A percentile compares a stretch with the other conserved stretches of the same genome.
phyloP scores from a whole-genome alignment of 2,113 vertebrate genomes.

The Pelecanus crispus region DNA sequence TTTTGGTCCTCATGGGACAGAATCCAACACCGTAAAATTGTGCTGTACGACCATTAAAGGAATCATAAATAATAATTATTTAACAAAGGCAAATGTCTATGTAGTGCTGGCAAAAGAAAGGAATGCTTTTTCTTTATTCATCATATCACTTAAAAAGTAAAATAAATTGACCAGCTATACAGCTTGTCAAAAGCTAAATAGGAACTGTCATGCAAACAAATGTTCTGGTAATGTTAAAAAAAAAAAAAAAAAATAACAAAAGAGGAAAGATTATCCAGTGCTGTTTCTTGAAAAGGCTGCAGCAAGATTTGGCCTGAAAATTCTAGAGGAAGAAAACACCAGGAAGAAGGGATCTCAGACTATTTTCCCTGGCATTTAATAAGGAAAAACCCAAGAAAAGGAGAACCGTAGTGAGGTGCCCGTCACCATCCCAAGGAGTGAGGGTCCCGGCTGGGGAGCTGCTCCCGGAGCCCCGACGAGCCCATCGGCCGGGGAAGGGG shows the following conservation, averaged over 20 bases:
- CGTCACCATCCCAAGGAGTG: accelerated
- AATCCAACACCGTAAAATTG: not conserved
- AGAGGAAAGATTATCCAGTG: not conserved
- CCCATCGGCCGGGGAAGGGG: accelerated
- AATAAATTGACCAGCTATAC: not conserved
- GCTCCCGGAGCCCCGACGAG: not conserved
- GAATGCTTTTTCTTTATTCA: not conserved
- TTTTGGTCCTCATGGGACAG: not conserved
- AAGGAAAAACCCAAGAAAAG: not conserved
- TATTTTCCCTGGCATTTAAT: not conserved
- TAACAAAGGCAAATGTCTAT: not conserved
- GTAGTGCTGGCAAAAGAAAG: not conserved
- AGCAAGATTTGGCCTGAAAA: not conserved
- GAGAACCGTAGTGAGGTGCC: accelerated
- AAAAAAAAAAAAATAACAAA: not conserved
- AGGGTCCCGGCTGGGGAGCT: not conserved
- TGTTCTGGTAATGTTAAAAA: not conserved
- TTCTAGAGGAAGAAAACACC: not conserved
- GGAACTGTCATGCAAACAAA: conserved; percentile 8
- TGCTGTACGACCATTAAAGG: not conserved
- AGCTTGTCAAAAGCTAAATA: conserved; percentile 24
- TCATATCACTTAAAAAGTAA: conserved; percentile 15
- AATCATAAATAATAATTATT: conserved; percentile 7
- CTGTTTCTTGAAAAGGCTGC: not conserved
- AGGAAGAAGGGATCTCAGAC: not conserved